Evolutionary conservation across 2,113 vertebrate genomes (phyloP).

Genomic region (Pygoscelis antarcticus): DNA sequence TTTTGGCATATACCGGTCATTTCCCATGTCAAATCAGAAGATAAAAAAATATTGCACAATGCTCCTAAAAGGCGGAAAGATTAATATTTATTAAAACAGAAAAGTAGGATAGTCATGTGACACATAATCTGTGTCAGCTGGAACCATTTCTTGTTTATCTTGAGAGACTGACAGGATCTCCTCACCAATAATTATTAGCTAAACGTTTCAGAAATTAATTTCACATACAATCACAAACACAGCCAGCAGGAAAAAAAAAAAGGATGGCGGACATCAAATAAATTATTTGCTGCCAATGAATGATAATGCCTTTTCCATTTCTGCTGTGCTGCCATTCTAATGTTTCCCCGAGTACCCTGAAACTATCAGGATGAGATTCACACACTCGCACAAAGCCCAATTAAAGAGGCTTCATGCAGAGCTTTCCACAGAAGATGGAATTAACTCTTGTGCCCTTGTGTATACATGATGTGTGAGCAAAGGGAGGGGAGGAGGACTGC

Average conservation of each 20-base stretch:
- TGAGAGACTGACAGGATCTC: background rate
- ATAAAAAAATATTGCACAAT: background rate
- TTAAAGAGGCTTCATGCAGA: constrained; percentile 17
- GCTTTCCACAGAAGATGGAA: background rate
- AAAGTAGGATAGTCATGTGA: background rate
- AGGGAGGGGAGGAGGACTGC: background rate
- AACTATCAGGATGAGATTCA: background rate
- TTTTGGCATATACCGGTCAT: background rate
- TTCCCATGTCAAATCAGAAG: background rate
- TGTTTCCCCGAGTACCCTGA: background rate
- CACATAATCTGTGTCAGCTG: background rate
- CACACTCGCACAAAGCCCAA: background rate
- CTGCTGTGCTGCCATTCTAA: background rate
- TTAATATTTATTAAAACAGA: constrained; percentile 30
- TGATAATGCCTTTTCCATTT: constrained; percentile 19
- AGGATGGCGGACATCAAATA: background rate
- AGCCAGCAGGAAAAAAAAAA: background rate
- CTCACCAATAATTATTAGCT: constrained; percentile 6
- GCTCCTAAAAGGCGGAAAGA: background rate
- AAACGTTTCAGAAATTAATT: constrained; percentile 34
- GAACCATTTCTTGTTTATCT: background rate
- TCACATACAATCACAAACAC: background rate
- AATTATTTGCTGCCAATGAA: constrained; percentile 8
- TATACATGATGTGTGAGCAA: background rate
- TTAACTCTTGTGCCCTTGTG: background rate